Base-by-base conservation (phyloP, 2,797 vertebrate genomes). In the Chelonia mydas region DNA sequence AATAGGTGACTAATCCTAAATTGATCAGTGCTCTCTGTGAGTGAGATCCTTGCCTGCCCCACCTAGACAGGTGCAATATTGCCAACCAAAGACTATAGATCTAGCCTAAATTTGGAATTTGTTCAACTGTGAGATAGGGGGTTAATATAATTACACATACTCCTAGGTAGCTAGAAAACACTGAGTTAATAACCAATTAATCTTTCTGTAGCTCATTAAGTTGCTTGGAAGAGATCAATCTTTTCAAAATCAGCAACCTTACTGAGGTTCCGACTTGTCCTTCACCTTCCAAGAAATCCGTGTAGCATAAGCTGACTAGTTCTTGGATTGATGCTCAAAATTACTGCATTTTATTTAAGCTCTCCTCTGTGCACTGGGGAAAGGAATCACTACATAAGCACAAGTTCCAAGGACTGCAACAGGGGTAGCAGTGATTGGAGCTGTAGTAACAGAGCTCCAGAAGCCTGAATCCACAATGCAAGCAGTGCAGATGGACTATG, bases 71-170 rank as follows among this genome's bases (percentile, higher is more conserved):
- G 17, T 2, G 25, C 31, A 59, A 51, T 17, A 0, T 0, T 3
- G 50, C 13, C 15, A 45, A 9, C 12, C 74, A 5, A 47, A 61
- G 37, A 82, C 78, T 54, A 8, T 2, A 72, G 83, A 54, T 45
- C 50, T 5, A 8, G 25, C 68, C 23, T 2, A 55, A 17, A 1
- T 0, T 1, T 0, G 28, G 31, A 23, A 1, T 31, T 1, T 7
- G 27, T 47, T 65, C 28, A 79, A 6, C 50, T 33, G 17, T 16
- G 41, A 53, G 53, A 53, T 55, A 55, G 9, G 54, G 54, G 54
- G 10, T 55, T 55, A 55, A 21, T 3, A 10, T 0, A 8, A 51
- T 47, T 1, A 3, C 11, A 72, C 59, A 84, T 15, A 3, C 28
- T 27, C 72, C n/a, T 3, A 55, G 23, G 11, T 0, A 7, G 37